Evolutionary conservation across 2,797 vertebrate species (phyloP).

Genomic region (Mus minutoides): DNA sequence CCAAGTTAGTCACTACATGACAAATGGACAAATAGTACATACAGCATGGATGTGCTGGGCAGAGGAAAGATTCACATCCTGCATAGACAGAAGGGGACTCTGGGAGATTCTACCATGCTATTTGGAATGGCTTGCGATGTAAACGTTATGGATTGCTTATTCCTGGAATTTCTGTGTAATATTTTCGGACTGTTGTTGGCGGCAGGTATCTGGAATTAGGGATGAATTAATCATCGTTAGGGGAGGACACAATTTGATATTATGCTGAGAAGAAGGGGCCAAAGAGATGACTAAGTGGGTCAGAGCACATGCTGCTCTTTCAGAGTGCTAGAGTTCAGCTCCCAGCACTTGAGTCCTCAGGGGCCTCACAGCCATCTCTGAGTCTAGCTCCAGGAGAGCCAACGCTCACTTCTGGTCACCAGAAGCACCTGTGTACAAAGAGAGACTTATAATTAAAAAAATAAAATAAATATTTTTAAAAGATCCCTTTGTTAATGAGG

Average conservation of each 20-base stretch:
- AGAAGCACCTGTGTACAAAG: not conserved
- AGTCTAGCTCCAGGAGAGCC: not conserved
- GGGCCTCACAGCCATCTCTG: not conserved
- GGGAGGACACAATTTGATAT: not conserved
- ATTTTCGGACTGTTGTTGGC: not conserved
- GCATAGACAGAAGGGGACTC: not conserved
- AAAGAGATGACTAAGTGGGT: not conserved
- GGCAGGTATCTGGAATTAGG: not conserved
- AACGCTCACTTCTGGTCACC: not conserved
- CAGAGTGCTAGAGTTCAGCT: not conserved
- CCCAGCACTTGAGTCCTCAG: not conserved
- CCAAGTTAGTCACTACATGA: not conserved
- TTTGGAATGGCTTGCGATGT: not conserved
- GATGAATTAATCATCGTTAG: not conserved
- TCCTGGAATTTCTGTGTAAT: not conserved
- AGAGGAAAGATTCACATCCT: not conserved
- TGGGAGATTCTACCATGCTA: not conserved
- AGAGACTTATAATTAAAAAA: not conserved
- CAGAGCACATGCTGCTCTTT: not conserved
- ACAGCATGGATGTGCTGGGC: too few species aligned
- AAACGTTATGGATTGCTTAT: not conserved
- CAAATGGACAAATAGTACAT: not conserved
- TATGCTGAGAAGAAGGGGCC: not conserved
- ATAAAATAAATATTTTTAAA: not conserved
- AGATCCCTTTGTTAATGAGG: slow-evolving; percentile 26